These are phyloP conservation scores for Nannoperca obscura DNA, from an alignment of 2,797 vertebrate species.

Conservation along the genomic window DNA sequence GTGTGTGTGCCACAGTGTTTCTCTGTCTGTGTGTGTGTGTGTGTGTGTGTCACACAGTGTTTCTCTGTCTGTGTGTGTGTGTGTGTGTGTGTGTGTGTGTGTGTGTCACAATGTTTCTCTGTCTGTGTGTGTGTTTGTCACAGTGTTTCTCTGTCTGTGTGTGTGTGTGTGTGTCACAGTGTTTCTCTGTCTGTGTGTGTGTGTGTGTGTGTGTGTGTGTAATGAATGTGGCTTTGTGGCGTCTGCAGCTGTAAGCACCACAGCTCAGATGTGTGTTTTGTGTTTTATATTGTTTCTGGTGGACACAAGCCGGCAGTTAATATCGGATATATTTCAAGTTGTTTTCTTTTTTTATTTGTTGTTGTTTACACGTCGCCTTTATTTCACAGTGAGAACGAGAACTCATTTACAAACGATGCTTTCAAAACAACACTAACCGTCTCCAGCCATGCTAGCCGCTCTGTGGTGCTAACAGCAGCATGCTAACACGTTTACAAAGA, in stretches of 20 bases:
- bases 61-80: constrained; percentile 26
- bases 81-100: constrained; percentile 15
- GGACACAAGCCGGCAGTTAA: neutral
- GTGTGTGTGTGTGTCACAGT: constrained; percentile 6
- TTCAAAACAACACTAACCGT: neutral
- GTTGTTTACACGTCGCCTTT: neutral
- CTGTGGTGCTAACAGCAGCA: neutral
- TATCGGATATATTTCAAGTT: neutral
- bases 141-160: neutral
- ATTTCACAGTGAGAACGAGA: neutral
- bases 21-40: constrained; percentile 16
- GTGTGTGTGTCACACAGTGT: too few relatives aligned
- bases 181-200: constrained; percentile 22
- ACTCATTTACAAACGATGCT: neutral
- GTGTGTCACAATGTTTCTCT: too few relatives aligned
- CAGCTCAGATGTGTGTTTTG: constrained; percentile 28
- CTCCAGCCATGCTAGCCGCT: too few relatives aligned
- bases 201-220: constrained; percentile 29
- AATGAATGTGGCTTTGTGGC: constrained; percentile 61
- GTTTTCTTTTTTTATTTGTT: too few relatives aligned
- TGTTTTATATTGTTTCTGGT: constrained; percentile 2
- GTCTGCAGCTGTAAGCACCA: constrained; percentile 32
- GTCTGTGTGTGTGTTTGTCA: constrained; percentile 22
- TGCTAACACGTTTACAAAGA: neutral
- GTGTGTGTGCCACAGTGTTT: constrained; percentile 24